These are phyloP conservation scores for Limnephilus rhombicus DNA, from an alignment of 2,888 invertebrate species.

Conservation along the genomic window DNA sequence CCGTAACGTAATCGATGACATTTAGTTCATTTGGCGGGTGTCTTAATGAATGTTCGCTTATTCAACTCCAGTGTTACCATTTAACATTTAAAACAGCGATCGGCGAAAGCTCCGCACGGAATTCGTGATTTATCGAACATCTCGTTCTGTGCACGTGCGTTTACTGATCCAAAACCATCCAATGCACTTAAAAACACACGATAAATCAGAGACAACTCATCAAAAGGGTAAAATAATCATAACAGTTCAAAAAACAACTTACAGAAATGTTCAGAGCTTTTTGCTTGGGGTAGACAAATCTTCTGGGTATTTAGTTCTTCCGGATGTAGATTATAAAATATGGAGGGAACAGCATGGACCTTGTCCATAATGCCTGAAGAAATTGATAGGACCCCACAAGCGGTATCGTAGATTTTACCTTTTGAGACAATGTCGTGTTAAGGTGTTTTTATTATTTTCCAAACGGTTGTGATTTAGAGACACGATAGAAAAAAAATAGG, in stretches of 20 bases:
- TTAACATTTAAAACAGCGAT: conserved; percentile 32
- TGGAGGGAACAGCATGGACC: conserved; percentile 28
- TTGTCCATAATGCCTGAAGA: conserved; percentile 16
- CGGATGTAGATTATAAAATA: conserved; percentile 9
- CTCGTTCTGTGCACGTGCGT: conserved; percentile 38
- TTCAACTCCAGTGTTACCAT: conserved; percentile 19
- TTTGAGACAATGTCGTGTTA: conserved; percentile 27
- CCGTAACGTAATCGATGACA: conserved; percentile 2
- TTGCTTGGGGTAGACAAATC: background rate
- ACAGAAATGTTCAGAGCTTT: background rate
- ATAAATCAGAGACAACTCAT: background rate
- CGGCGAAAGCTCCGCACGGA: conserved; percentile 48
- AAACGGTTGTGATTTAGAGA: conserved; percentile 19
- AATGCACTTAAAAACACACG: background rate
- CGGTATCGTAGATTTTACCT: conserved; percentile 17
- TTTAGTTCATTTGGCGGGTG: conserved; percentile 5
- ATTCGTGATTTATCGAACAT: conserved; percentile 54
- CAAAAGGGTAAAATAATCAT: background rate
- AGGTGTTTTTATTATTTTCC: conserved; percentile 21
- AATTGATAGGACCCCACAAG: conserved; percentile 42
- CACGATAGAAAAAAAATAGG: background rate
- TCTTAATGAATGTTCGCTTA: conserved; percentile 16
- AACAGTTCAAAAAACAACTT: background rate
- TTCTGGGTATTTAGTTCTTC: background rate
- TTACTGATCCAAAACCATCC: background rate